A percentile compares a stretch with the other conserved stretches of the same genome.
These are phyloP conservation scores for Guaruba guarouba DNA, from an alignment of 2,113 vertebrate genomes.

Conservation along the genomic window DNA sequence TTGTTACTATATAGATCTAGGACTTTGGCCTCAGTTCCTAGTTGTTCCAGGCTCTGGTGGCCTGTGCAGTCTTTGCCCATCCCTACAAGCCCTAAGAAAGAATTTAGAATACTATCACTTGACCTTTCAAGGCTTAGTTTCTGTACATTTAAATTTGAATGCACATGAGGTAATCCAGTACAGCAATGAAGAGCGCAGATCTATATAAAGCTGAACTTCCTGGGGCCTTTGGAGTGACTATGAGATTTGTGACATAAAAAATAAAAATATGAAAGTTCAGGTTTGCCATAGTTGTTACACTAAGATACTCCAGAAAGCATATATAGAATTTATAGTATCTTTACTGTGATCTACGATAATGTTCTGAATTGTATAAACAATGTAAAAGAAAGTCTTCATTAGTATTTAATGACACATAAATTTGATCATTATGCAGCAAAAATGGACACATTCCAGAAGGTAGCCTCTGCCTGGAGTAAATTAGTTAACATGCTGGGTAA, in stretches of 20 bases:
- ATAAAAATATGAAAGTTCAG: background rate
- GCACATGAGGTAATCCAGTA: background rate
- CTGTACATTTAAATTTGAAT: background rate
- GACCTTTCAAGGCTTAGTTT: background rate
- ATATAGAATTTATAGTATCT: too few relatives aligned
- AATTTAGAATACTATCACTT: background rate
- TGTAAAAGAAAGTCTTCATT: background rate
- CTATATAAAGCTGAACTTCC: background rate
- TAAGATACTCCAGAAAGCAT: background rate
- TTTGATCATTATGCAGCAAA: background rate
- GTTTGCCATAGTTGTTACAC: background rate
- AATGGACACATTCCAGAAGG: background rate
- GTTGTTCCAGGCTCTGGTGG: background rate
- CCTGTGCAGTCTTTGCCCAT: background rate
- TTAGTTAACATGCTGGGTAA: background rate
- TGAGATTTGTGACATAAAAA: background rate
- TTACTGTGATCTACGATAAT: background rate
- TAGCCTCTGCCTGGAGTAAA: background rate
- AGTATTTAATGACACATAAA: background rate
- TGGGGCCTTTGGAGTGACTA: background rate
- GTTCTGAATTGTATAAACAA: background rate
- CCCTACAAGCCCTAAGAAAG: background rate
- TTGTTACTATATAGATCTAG: background rate
- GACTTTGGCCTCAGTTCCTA: background rate
- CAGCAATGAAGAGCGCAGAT: background rate